These are phyloP conservation scores for Promerops cafer DNA, from an alignment of 2,113 vertebrate genomes.

Conservation along the genomic window DNA sequence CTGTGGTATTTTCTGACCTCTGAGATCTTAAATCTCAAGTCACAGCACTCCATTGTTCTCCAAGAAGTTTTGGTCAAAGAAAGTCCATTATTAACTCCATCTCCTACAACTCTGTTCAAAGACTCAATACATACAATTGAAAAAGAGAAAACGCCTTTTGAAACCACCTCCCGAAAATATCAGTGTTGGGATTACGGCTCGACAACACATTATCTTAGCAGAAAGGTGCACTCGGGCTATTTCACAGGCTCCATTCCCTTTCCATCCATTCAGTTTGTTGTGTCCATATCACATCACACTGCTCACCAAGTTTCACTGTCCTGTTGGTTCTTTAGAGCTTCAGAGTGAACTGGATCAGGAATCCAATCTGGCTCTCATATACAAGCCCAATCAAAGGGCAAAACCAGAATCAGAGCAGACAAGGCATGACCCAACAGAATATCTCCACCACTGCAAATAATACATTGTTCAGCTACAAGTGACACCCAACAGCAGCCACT, in stretches of 20 bases:
- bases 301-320: neutral
- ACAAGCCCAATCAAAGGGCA: neutral
- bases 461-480: rapidly evolving
- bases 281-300: rapidly evolving
- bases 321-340: neutral
- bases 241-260: neutral
- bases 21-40: neutral
- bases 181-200: neutral
- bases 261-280: neutral
- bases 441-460: neutral
- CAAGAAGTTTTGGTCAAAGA: neutral
- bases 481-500: neutral
- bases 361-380: neutral
- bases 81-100: neutral
- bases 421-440: neutral
- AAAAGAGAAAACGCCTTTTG: neutral
- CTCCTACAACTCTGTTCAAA: neutral
- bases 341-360: neutral
- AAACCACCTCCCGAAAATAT: neutral
- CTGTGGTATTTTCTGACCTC: neutral
- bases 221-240: neutral
- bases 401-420: neutral
- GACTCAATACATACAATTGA: neutral
- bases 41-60: neutral
- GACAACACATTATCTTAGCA: rapidly evolving